phyloP scores from a whole-genome alignment of 2,797 vertebrate species.

The Synanceia verrucosa region DNA sequence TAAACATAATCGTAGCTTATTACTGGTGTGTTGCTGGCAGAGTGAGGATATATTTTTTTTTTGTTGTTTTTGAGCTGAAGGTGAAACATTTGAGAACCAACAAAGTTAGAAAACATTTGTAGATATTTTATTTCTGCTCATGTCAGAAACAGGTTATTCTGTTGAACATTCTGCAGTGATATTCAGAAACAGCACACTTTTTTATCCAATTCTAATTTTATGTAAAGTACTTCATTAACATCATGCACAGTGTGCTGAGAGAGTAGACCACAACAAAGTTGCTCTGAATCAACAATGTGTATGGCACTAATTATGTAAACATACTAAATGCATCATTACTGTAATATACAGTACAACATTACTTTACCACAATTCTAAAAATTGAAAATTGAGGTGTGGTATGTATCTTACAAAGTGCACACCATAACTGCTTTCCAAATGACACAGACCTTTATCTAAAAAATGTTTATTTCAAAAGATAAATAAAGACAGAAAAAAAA shows the following conservation, averaged over 20 bases:
- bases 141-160: neutral
- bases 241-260: constrained; percentile 6
- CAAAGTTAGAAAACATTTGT: constrained; percentile 8
- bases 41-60: too few relatives aligned
- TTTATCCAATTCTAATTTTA: constrained; percentile 7
- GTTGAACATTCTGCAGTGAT: constrained; percentile 10
- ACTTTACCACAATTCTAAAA: constrained; percentile 38
- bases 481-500: constrained; percentile 62
- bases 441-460: constrained; percentile 70
- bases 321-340: constrained; percentile 49
- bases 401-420: constrained; percentile 24
- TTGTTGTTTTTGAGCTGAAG: too few relatives aligned
- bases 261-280: neutral
- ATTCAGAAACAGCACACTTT: neutral
- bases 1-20: too few relatives aligned
- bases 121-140: neutral
- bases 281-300: constrained; percentile 3
- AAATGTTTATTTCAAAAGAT: constrained; percentile 79
- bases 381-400: constrained; percentile 22
- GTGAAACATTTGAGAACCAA: neutral
- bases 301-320: constrained; percentile 31
- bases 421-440: constrained; percentile 54
- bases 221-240: constrained; percentile 12
- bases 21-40: too few relatives aligned
- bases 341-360: constrained; percentile 69